phyloP scores from a whole-genome alignment of 2,888 invertebrate species.

The Aradus depressus region DNA sequence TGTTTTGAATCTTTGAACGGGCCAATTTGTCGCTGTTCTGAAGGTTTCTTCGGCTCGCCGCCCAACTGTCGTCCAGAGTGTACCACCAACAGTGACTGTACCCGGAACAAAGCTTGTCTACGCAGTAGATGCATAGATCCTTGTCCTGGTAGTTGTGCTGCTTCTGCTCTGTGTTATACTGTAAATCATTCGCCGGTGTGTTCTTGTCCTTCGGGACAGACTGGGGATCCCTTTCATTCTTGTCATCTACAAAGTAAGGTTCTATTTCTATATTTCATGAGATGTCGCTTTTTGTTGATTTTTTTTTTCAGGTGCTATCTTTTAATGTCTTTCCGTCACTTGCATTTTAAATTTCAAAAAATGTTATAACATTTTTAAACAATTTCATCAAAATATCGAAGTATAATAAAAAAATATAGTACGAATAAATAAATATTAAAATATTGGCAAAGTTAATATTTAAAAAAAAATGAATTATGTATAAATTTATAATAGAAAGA shows the following conservation, averaged over 20 bases:
- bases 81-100: conserved; percentile 61
- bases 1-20: conserved; percentile 37
- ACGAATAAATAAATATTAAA: no score
- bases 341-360: no score
- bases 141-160: conserved; percentile 60
- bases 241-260: conserved; percentile 40
- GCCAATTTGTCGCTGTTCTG: conserved; percentile 35
- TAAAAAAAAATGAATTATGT: no score
- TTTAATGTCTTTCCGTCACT: no score
- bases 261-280: background rate
- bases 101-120: conserved; percentile 58
- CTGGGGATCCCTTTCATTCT: conserved; percentile 47
- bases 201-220: conserved; percentile 43
- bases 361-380: no score
- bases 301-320: no score
- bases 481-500: no score
- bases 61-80: conserved; percentile 37
- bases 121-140: conserved; percentile 68
- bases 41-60: conserved; percentile 36
- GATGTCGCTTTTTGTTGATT: conserved; percentile 20
- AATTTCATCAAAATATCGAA: no score
- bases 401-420: no score
- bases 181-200: conserved; percentile 48
- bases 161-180: conserved; percentile 56
- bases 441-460: no score